Conservation (phyloP, 2,888 invertebrate genomes). For the Drosophila robusta region DNA sequence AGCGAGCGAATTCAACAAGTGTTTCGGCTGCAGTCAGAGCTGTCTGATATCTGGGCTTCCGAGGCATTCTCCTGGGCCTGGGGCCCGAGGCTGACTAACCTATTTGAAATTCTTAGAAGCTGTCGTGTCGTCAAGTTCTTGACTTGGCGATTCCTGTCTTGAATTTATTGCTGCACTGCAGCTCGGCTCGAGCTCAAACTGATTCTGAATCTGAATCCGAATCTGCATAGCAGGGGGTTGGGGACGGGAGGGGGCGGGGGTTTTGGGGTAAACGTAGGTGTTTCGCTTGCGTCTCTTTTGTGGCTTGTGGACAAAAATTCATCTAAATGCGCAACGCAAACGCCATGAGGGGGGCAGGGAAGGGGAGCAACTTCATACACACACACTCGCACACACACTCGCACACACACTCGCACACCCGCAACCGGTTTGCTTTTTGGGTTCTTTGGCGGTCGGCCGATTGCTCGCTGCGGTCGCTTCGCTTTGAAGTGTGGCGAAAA, state of each 20-base stretch:
- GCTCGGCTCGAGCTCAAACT: constrained; percentile 33
- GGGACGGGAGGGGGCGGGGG: not conserved
- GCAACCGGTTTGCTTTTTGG: constrained; percentile 73
- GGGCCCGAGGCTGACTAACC: constrained; percentile 43
- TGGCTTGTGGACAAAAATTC: constrained; percentile 70
- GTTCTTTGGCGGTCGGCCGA: constrained; percentile 68
- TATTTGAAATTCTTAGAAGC: constrained; percentile 78
- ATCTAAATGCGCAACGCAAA: constrained; percentile 77
- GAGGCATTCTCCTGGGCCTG: constrained; percentile 2
- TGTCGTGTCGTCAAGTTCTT: constrained; percentile 47
- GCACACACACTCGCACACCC: constrained; percentile 40
- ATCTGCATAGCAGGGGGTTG: constrained; percentile 58
- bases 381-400: constrained; percentile 15
- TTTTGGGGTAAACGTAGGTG: constrained; percentile 53
- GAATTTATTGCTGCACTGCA: constrained; percentile 70
- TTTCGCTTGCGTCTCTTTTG: constrained; percentile 45
- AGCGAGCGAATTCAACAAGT: constrained; percentile 29
- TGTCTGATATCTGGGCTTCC: constrained; percentile 29
- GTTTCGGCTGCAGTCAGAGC: constrained; percentile 39
- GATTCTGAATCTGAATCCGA: constrained; percentile 42
- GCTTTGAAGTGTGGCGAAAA: constrained; percentile 50
- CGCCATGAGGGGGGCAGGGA: constrained; percentile 11
- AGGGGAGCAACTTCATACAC: constrained; percentile 5
- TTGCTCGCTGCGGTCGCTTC: constrained; percentile 53
- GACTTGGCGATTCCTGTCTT: constrained; percentile 57